Conservation (phyloP, 2,797 vertebrate species). For the Notolepis coatsorum region DNA sequence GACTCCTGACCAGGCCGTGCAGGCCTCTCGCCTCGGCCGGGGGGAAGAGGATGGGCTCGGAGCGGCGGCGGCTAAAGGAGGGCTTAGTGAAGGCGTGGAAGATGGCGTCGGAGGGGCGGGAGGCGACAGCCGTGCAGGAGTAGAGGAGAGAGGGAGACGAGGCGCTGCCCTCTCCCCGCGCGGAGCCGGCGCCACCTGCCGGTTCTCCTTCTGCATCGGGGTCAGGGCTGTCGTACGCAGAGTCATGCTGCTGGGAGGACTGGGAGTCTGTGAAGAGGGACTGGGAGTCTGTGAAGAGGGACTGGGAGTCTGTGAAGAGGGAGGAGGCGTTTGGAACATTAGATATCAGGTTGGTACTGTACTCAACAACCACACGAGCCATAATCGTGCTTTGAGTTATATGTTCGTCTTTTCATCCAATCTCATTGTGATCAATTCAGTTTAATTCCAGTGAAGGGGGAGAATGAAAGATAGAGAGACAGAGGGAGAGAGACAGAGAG, state of each 20-base stretch:
- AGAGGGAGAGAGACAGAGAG: background rate
- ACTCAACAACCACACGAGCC: too few relatives aligned
- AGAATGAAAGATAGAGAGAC: too few relatives aligned
- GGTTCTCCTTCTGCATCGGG: slow-evolving; percentile 82
- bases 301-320: background rate
- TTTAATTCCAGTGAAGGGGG: too few relatives aligned
- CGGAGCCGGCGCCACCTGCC: slow-evolving; percentile 31
- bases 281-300: slow-evolving; percentile 68
- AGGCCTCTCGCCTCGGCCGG: slow-evolving; percentile 57
- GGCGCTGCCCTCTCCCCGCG: slow-evolving; percentile 7
- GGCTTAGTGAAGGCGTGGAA: slow-evolving; percentile 63
- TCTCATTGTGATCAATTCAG: background rate
- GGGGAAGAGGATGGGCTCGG: slow-evolving; percentile 86
- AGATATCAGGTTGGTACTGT: too few relatives aligned
- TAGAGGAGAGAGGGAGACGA: slow-evolving; percentile 52
- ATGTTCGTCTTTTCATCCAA: background rate
- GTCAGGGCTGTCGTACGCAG: slow-evolving; percentile 93
- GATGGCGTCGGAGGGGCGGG: slow-evolving; percentile 57
- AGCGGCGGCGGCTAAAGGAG: slow-evolving; percentile 84
- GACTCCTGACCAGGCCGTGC: slow-evolving; percentile 85
- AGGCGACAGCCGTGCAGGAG: slow-evolving; percentile 41
- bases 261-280: slow-evolving; percentile 78
- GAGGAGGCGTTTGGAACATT: too few relatives aligned
- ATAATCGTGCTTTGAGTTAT: background rate
- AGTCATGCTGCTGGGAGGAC: slow-evolving; percentile 90